Conservation (phyloP, 2,888 invertebrate genomes). For the Agrenia bidenticulata region DNA sequence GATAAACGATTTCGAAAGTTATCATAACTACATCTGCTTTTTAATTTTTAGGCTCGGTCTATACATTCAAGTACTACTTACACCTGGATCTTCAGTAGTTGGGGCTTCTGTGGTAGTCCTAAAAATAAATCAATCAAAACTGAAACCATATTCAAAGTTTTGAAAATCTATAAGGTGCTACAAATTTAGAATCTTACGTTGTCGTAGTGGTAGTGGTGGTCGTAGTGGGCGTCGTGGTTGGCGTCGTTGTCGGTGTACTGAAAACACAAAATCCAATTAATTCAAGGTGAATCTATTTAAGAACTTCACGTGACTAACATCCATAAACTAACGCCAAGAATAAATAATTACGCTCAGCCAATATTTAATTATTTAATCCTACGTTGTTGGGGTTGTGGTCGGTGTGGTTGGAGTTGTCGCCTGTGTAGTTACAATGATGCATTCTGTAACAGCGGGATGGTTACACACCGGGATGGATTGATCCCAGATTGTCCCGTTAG, state of each 20-base stretch:
- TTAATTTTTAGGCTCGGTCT: not conserved
- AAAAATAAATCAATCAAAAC: no score
- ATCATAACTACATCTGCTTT: not conserved
- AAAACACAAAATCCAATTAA: no score
- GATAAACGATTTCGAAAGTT: not conserved
- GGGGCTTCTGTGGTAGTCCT: no score
- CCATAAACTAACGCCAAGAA: no score
- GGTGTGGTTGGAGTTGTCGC: not conserved
- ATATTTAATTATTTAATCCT: no score
- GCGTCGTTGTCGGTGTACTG: constrained; percentile 2
- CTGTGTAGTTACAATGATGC: constrained; percentile 8
- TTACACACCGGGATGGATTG: not conserved
- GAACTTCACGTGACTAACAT: no score
- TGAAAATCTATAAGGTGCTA: no score
- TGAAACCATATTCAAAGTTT: no score
- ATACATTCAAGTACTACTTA: no score
- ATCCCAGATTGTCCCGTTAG: constrained; percentile 8
- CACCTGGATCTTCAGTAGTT: no score
- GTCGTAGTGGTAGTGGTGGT: constrained; percentile 17
- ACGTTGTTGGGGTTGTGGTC: not conserved
- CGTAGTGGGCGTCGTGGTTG: constrained; percentile 11
- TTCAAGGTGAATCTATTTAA: no score
- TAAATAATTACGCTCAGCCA: no score
- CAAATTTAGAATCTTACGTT: not conserved
- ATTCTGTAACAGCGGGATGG: not conserved